These are phyloP conservation scores for Lycophotia porphyrea DNA, from an alignment of 2,888 invertebrate species.

Conservation along the genomic window DNA sequence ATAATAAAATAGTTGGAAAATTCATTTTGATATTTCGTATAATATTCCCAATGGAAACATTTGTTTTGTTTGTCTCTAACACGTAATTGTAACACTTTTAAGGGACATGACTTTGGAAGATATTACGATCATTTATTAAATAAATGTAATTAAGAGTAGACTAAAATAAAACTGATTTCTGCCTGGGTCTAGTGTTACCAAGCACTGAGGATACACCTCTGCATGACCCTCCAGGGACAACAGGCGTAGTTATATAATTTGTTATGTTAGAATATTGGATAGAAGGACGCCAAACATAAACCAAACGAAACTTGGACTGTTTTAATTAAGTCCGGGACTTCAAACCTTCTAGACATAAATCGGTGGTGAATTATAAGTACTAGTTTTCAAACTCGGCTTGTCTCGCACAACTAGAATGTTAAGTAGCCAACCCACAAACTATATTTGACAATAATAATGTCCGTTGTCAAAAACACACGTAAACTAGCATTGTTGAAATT, in stretches of 20 bases:
- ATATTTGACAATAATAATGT: neutral
- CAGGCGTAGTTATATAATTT: neutral
- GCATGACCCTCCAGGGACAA: neutral
- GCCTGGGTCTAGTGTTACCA: neutral
- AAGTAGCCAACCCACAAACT: conserved; percentile 10
- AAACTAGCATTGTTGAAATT: neutral
- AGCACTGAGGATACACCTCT: neutral
- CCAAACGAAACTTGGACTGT: neutral
- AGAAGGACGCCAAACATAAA: neutral
- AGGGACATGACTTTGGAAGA: neutral
- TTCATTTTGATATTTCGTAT: conserved; percentile 8
- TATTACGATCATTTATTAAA: neutral
- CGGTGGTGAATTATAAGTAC: conserved; percentile 1
- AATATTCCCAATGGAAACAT: neutral
- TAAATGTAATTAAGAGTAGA: neutral
- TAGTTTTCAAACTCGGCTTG: conserved; percentile 1
- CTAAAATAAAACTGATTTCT: neutral
- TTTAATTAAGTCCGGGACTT: neutral
- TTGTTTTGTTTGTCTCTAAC: neutral
- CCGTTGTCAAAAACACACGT: neutral
- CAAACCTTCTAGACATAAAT: neutral
- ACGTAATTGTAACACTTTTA: neutral
- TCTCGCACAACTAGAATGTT: conserved; percentile 7
- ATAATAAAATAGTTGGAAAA: conserved; percentile 29
- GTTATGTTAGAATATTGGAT: neutral